Base-by-base conservation (phyloP, 2,113 vertebrate species). In the Todiramphus saurophagus region DNA sequence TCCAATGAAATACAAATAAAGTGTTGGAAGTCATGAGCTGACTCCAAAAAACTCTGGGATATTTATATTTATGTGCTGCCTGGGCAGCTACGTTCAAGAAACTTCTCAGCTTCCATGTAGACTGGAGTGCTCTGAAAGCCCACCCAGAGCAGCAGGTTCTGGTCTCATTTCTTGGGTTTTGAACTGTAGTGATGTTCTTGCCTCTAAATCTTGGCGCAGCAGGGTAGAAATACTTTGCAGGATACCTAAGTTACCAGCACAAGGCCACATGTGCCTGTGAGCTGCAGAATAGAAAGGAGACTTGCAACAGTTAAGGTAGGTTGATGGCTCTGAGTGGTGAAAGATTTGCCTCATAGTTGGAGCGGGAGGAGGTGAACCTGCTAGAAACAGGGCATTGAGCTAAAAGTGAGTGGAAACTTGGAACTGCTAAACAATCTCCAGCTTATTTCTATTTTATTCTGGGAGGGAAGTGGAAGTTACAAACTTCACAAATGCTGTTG, bases 1-100 rank as follows among this genome's bases (percentile, higher is more conserved):
- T 83, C 83, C 55, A 82, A 30, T 91, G 85, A 91, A 94, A 94
- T 87, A 81, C 80, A 92, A 94, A 91, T 91, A 82, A 94, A 95
- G 74, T 91, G 59, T 89, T 96, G 74, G 62, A 93, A 95, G 35
- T 91, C 58, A 64, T 68, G 83, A 94, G 53, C 80, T 75, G 58
- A 50, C 81, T 87, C 70, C 35, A 59, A 41, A 92, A 80, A 77
- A 2, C 15, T 0, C 76, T 66, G 37, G 17, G 41, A 33, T 87
- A 33, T 92, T 93, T 95, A 58, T 89, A 76, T 83, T 75, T 92
- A 43, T 95, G 44, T 82, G 53, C 87, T 91, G 37, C 66, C 39
- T 68, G 53, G 17, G 37, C 60, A 72, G 56, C 64, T 93, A 1
- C 39, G 44, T 62, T 83, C 17, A 83, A 62, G 51, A 63, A 83